Conservation (phyloP, 1,140 invertebrate genomes). For the Leptinotarsa lineolata region DNA sequence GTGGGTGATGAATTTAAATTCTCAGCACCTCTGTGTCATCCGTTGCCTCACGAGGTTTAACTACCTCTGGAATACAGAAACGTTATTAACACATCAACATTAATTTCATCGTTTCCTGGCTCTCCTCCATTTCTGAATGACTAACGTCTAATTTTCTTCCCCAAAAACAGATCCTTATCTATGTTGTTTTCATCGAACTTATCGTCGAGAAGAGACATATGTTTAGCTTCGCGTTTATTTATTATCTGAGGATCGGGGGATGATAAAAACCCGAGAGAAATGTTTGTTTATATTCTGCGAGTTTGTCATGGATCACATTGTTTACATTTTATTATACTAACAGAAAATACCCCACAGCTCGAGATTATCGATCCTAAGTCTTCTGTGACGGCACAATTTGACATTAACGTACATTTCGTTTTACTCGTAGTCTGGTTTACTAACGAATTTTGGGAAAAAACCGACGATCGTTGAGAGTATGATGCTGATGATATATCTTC, state of each 20-base stretch:
- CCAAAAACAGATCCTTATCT: slow-evolving; percentile 7
- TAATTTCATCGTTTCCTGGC: background rate
- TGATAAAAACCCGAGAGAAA: slow-evolving; percentile 5
- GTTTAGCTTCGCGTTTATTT: background rate
- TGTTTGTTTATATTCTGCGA: background rate
- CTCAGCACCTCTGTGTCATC: too few species aligned
- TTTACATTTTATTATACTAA: slow-evolving; percentile 9
- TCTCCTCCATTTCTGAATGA: background rate
- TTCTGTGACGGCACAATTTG: background rate
- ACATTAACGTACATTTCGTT: background rate
- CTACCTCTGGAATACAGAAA: background rate
- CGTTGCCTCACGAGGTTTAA: background rate
- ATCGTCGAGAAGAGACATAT: background rate
- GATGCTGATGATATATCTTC: background rate
- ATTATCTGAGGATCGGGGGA: background rate
- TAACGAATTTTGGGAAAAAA: background rate
- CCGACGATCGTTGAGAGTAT: background rate
- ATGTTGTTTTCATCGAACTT: background rate
- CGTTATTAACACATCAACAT: slow-evolving; percentile 8
- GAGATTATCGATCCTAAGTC: slow-evolving; percentile 5
- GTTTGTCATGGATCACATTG: slow-evolving; percentile 8
- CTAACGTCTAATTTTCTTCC: background rate
- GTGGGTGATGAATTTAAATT: too few species aligned
- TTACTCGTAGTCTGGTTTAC: background rate
- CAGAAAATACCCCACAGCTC: background rate